A percentile compares a stretch with the other conserved stretches of the same genome.
Evolutionary conservation across 2,113 vertebrate genomes (phyloP).

Genomic region (Cryptotis parvus): DNA sequence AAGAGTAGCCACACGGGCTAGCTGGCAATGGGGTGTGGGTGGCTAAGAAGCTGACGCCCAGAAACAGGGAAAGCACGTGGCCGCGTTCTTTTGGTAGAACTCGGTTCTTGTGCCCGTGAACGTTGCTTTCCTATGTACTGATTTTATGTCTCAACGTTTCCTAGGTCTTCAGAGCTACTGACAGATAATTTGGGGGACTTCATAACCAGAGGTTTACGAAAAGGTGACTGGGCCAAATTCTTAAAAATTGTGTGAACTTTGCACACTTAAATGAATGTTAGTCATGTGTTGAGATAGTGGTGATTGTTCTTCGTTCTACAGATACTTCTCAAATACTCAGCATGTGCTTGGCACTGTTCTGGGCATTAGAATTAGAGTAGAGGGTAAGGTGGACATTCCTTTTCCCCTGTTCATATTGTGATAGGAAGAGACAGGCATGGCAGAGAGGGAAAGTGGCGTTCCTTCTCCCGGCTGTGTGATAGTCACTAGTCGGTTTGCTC

Average conservation of each 20-base stretch:
- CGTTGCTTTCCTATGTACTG: conserved; percentile 60
- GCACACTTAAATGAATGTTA: conserved; percentile 35
- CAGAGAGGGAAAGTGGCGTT: too few species aligned
- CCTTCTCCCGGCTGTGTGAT: too few species aligned
- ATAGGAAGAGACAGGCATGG: conserved; percentile 24
- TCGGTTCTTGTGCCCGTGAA: not conserved
- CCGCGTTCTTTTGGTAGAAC: conserved; percentile 33
- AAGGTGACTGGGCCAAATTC: conserved; percentile 74
- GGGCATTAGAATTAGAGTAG: conserved; percentile 9
- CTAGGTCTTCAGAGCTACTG: conserved; percentile 78
- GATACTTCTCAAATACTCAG: not conserved
- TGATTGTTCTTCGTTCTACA: conserved; percentile 30
- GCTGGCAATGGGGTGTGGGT: not conserved
- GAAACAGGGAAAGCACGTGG: too few species aligned
- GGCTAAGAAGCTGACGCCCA: conserved; percentile 26
- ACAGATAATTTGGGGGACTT: conserved; percentile 78
- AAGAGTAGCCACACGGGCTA: conserved; percentile 2
- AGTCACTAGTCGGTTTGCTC: too few species aligned
- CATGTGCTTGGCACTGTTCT: not conserved
- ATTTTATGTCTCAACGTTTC: conserved; percentile 74
- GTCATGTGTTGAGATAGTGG: conserved; percentile 2
- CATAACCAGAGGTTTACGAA: conserved; percentile 79
- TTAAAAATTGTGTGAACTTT: conserved; percentile 32
- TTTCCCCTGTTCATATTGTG: not conserved
- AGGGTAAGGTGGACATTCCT: too few species aligned